phyloP scores from a whole-genome alignment of 2,113 vertebrate species.

The Triplophysa tibetana region DNA sequence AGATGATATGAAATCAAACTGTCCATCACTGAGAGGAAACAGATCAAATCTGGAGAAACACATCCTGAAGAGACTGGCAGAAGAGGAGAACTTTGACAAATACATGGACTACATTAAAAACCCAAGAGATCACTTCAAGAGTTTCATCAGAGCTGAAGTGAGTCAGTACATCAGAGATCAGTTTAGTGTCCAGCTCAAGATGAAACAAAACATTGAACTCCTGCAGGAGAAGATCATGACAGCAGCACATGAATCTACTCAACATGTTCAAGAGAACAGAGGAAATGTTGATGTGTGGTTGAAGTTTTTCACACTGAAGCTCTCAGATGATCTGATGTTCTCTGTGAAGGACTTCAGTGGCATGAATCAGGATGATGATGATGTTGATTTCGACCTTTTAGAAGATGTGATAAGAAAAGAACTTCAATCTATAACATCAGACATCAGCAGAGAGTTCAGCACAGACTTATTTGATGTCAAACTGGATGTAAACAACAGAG shows the following conservation, averaged over 20 bases:
- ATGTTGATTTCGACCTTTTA: background rate
- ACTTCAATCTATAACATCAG: fast-evolving
- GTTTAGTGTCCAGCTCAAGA: background rate
- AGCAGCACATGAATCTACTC: constrained; percentile 59
- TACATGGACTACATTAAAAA: constrained; percentile 63
- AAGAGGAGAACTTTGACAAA: background rate
- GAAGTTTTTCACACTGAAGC: background rate
- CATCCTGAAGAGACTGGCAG: background rate
- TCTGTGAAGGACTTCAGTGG: constrained; percentile 6
- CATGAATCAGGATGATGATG: background rate
- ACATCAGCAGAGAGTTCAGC: background rate
- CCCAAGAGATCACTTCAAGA: constrained; percentile 42
- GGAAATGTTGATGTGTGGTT: constrained; percentile 44
- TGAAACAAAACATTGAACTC: background rate
- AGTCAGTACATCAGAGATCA: constrained; percentile 46
- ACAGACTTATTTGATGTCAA: too few species aligned
- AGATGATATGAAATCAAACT: constrained; percentile 54
- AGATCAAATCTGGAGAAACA: too few species aligned
- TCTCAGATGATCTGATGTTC: constrained; percentile 9
- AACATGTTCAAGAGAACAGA: background rate
- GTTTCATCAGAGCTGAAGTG: constrained; percentile 60
- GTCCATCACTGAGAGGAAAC: constrained; percentile 60
- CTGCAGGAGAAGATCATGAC: background rate
- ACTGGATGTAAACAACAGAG: too few species aligned
- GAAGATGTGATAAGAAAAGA: background rate